phyloP scores from a whole-genome alignment of 2,888 invertebrate species.

The Drepanosiphum platanoidis region DNA sequence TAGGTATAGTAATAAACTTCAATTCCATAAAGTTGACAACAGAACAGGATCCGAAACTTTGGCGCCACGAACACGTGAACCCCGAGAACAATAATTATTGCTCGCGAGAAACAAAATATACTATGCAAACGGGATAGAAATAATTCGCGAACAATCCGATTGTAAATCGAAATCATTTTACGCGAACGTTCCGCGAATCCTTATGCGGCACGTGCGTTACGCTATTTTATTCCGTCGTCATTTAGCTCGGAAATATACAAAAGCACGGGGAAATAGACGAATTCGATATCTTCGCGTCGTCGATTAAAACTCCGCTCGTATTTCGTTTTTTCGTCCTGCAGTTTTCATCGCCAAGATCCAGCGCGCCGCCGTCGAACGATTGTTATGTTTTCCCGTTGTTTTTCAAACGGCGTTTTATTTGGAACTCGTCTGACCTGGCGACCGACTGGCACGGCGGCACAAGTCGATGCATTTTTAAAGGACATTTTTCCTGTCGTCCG shows the following conservation, averaged over 20 bases:
- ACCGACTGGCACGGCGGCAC: no score
- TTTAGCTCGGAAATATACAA: no score
- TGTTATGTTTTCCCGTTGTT: background rate
- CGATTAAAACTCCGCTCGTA: no score
- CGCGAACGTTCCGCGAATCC: background rate
- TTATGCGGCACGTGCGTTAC: background rate
- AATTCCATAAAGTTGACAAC: slow-evolving; percentile 30
- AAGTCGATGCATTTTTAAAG: no score
- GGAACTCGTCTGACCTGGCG: background rate
- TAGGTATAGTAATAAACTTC: slow-evolving; percentile 12
- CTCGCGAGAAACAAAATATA: slow-evolving; percentile 5
- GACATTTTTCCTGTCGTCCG: background rate
- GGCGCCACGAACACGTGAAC: background rate
- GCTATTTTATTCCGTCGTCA: no score
- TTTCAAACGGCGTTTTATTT: background rate
- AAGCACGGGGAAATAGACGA: no score
- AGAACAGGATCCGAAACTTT: slow-evolving; percentile 15
- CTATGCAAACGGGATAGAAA: background rate
- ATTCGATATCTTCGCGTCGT: no score
- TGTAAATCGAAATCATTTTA: background rate
- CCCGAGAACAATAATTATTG: slow-evolving; percentile 10
- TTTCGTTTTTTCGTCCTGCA: no score
- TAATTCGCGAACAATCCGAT: slow-evolving; percentile 14
- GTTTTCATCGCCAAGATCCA: no score
- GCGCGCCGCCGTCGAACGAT: background rate